These are phyloP conservation scores for Brevimyrus niger DNA, from an alignment of 2,113 vertebrate genomes.

Conservation along the genomic window DNA sequence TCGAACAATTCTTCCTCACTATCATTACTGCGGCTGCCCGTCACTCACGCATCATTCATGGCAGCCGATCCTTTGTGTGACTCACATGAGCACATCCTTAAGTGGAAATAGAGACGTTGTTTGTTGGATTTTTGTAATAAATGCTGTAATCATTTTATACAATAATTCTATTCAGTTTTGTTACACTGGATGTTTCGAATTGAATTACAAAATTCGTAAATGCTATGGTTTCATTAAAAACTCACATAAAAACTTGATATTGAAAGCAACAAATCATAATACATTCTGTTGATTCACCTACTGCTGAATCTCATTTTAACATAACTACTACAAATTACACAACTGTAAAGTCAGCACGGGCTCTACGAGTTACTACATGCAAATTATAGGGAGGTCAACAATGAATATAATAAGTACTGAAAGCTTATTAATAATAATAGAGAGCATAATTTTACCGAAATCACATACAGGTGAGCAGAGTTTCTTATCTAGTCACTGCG, in stretches of 20 bases:
- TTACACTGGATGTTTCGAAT: not conserved
- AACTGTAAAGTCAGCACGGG: not conserved
- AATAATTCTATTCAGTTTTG: not conserved
- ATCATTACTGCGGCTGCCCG: slow-evolving; percentile 55
- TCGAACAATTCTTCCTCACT: slow-evolving; percentile 54
- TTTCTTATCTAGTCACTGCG: not conserved
- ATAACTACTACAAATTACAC: not conserved
- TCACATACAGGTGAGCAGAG: not conserved
- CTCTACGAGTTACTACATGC: not conserved
- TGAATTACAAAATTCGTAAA: not conserved
- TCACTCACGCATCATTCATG: slow-evolving; percentile 48
- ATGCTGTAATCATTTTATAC: not conserved
- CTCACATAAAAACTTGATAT: not conserved
- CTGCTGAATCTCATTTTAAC: not conserved
- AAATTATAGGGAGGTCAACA: not conserved
- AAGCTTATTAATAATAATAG: not conserved
- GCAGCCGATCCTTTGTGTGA: slow-evolving; percentile 17
- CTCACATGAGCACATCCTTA: not conserved
- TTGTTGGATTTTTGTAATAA: not conserved
- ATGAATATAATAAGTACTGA: not conserved
- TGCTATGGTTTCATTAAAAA: not conserved
- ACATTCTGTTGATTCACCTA: not conserved
- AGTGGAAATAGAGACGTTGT: not conserved
- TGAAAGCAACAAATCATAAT: not conserved
- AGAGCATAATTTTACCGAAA: not conserved